Evolutionary conservation across 2,113 vertebrate species (phyloP), one percentile per base, ranked within the genome.

Genomic region (Drymodes brunneopygia): DNA sequence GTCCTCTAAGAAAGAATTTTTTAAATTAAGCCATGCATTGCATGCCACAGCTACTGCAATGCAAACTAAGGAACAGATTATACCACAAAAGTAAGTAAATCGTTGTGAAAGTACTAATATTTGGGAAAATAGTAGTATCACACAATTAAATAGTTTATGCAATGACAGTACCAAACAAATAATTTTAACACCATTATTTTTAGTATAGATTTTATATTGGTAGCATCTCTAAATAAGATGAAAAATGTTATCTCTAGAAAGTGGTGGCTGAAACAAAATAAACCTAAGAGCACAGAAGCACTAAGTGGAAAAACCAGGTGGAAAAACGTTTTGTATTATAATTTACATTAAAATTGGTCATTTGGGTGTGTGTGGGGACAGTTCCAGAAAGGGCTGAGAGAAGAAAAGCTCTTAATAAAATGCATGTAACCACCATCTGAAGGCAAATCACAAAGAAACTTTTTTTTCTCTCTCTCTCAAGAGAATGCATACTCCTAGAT

Each of bases 361-460:
- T 42, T 13, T 64, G 6, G 3, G 4, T 1, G 9, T 1, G 1
- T 10, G 23, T 12, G 17, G 5, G 9, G 2, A 7, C 23, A 47
- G 21, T 21, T 77, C 24, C 74, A 75, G 20, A 48, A 75, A 71
- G 6, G 7, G 7, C 8, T 44, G 19, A 33, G 7, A 40, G 38
- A 67, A 48, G 29, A 42, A 81, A 40, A 64, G 7, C 7, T 66
- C 15, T 25, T 42, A 16, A 42, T 47, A 69, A 90, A 81, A 82
- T 58, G 3, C 38, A 7, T 11, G 4, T 33, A 69, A 54, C 38
- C 72, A 53, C 31, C 20, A 82, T 8, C 23, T 81, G 58, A 47
- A 61, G 5, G 17, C 12, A 91, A 67, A 71, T 44, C 44, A 38
- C 9, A 62, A 75, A 57, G 11, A 67, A 48, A 10, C 53, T 12